Conservation (phyloP, 2,888 invertebrate species). For the Plagodis dolabraria region DNA sequence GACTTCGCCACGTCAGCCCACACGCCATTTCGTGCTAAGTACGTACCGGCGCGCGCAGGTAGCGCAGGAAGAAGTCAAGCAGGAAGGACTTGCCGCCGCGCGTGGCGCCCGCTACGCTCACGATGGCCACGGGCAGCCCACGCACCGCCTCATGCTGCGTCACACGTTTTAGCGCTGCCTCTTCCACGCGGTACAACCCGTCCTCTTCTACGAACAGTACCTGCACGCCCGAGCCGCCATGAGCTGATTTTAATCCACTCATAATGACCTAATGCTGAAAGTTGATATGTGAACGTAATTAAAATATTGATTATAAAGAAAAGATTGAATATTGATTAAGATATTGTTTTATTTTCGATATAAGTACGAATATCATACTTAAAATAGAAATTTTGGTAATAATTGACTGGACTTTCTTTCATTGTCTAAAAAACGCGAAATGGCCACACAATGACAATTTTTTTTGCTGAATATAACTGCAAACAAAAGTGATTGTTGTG, state of each 20-base stretch:
- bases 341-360: too few relatives aligned
- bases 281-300: too few relatives aligned
- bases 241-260: background rate
- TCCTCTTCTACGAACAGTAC: slow-evolving; percentile 41
- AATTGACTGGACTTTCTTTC: too few relatives aligned
- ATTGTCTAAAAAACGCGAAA: too few relatives aligned
- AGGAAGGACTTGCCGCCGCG: slow-evolving; percentile 59
- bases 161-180: slow-evolving; percentile 36
- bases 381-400: too few relatives aligned
- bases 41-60: slow-evolving; percentile 48
- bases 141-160: slow-evolving; percentile 26
- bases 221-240: slow-evolving; percentile 33
- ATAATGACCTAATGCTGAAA: slow-evolving; percentile 1
- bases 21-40: background rate
- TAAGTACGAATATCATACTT: too few relatives aligned
- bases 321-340: too few relatives aligned
- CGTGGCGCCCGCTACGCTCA: slow-evolving; percentile 56
- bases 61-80: slow-evolving; percentile 55
- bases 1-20: too few relatives aligned
- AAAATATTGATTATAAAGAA: too few relatives aligned
- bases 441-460: too few relatives aligned
- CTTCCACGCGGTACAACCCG: slow-evolving; percentile 40
- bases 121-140: slow-evolving; percentile 46
- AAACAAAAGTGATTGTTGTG: too few relatives aligned
- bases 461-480: too few relatives aligned